A percentile compares a stretch with the other conserved stretches of the same genome.
Conservation (phyloP, 2,113 vertebrate species). For the Dissostichus mawsoni region DNA sequence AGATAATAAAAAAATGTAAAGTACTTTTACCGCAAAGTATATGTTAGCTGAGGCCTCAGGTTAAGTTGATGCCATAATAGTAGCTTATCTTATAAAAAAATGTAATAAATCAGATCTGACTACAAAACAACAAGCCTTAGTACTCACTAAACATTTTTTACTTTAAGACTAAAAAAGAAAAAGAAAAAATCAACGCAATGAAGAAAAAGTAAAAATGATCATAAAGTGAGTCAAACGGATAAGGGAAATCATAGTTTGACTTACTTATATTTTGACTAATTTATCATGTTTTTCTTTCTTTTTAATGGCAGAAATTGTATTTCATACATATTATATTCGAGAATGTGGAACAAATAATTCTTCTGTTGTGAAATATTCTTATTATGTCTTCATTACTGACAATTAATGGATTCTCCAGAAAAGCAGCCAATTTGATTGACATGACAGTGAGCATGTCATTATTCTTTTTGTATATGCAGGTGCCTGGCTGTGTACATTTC, state of each 20-base stretch:
- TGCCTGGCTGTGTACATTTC: constrained; percentile 43
- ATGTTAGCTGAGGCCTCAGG: not conserved
- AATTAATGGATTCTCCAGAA: constrained; percentile 37
- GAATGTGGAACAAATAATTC: not conserved
- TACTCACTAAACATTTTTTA: constrained; percentile 1
- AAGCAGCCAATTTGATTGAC: constrained; percentile 58
- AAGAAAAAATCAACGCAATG: not conserved
- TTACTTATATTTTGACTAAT: not conserved
- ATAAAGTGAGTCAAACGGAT: not conserved
- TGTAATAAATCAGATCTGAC: not conserved
- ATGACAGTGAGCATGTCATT: constrained; percentile 51
- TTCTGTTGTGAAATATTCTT: constrained; percentile 2
- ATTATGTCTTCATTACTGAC: constrained; percentile 34
- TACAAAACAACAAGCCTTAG: not conserved
- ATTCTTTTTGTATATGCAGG: constrained; percentile 24
- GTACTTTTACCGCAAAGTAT: not conserved
- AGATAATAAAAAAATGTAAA: not conserved
- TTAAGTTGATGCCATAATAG: not conserved
- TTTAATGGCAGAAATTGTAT: not conserved
- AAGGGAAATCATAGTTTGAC: not conserved
- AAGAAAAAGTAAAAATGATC: not conserved
- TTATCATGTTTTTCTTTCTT: not conserved
- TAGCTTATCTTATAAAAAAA: not conserved
- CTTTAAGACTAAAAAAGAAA: not conserved
- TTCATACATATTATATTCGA: not conserved